Evolutionary conservation across 2,888 invertebrate genomes (phyloP).

Genomic region (Brassicogethes aeneus): DNA sequence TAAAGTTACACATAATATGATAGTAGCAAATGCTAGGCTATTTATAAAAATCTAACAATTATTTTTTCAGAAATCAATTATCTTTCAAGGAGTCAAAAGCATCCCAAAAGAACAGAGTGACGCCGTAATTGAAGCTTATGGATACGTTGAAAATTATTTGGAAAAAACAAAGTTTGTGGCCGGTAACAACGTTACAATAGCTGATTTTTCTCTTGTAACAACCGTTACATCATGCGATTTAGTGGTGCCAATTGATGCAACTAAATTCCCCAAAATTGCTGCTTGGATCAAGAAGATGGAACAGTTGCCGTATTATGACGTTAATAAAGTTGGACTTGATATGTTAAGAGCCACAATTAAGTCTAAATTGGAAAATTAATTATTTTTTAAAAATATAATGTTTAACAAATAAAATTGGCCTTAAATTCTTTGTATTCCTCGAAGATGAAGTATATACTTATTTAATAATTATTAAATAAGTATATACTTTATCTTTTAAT

Average conservation of each 20-base stretch:
- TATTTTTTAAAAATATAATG: too few species aligned
- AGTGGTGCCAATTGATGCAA: slow-evolving; percentile 20
- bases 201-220: slow-evolving; percentile 20
- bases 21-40: too few species aligned
- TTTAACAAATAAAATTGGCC: too few species aligned
- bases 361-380: neutral
- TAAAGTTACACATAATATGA: neutral
- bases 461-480: too few species aligned
- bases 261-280: slow-evolving; percentile 27
- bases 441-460: too few species aligned
- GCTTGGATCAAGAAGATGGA: slow-evolving; percentile 23
- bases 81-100: slow-evolving; percentile 13
- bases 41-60: too few species aligned
- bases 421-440: too few species aligned
- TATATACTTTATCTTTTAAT: too few species aligned
- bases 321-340: neutral
- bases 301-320: neutral
- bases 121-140: slow-evolving; percentile 27
- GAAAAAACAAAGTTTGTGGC: slow-evolving; percentile 43
- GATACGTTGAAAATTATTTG: slow-evolving; percentile 43
- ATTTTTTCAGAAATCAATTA: slow-evolving; percentile 17
- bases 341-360: neutral
- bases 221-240: slow-evolving; percentile 15
- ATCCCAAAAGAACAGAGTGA: slow-evolving; percentile 8
- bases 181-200: slow-evolving; percentile 34